Conservation (phyloP, 2,888 invertebrate species). For the Trachelus stipa region DNA sequence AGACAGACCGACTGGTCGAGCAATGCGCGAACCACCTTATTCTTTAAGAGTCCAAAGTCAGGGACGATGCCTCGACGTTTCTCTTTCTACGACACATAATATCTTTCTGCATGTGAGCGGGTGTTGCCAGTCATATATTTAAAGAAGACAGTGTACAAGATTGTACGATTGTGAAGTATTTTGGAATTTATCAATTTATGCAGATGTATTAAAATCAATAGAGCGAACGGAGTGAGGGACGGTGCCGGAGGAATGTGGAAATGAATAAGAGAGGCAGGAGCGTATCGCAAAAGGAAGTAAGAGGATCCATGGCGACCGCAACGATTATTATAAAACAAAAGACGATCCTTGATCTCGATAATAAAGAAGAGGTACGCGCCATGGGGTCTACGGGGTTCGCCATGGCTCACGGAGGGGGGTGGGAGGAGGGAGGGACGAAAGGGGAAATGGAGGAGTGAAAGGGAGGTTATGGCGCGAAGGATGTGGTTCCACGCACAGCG, state of each 20-base stretch:
- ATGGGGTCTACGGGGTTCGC: conserved; percentile 15
- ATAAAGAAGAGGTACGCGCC: conserved; percentile 61
- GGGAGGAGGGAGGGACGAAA: conserved; percentile 31
- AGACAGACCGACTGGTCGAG: conserved; percentile 39
- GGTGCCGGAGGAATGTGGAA: conserved; percentile 31
- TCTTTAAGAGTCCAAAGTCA: conserved; percentile 38
- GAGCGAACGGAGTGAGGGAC: background rate
- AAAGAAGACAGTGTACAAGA: background rate
- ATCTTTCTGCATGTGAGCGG: conserved; percentile 1
- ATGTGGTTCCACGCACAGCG: conserved; percentile 66
- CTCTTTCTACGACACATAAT: background rate
- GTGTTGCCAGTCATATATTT: background rate
- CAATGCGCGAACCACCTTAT: conserved; percentile 38
- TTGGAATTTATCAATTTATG: conserved; percentile 1
- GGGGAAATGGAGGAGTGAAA: conserved; percentile 43
- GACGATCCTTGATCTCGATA: conserved; percentile 61
- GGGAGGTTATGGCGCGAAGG: conserved; percentile 54
- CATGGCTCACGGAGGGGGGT: conserved; percentile 15
- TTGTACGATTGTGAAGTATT: background rate
- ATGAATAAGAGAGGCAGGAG: conserved; percentile 29
- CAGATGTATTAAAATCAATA: background rate
- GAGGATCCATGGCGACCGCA: conserved; percentile 47
- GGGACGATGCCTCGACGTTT: conserved; percentile 3
- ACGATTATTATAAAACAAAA: conserved; percentile 65
- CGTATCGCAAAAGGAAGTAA: conserved; percentile 38